Evolutionary conservation across 2,888 invertebrate species (phyloP).

Genomic region (Athripsodes cinereus): DNA sequence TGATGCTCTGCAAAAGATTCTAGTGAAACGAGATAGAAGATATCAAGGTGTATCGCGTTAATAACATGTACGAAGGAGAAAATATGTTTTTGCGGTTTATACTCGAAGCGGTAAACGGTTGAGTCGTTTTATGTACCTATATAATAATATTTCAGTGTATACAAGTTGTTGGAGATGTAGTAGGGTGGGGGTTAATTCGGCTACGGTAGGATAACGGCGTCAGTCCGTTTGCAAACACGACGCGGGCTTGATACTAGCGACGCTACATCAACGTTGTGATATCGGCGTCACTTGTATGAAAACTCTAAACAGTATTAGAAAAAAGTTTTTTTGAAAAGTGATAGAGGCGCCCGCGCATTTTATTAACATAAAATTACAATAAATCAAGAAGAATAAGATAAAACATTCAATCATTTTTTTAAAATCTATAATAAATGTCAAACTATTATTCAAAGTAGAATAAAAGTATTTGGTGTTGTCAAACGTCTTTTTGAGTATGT

Average conservation of each 20-base stretch:
- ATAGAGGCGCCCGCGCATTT: too few species aligned
- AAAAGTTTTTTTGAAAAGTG: too few species aligned
- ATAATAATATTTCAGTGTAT: neutral
- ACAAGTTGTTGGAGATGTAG: neutral
- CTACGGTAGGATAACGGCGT: conserved; percentile 17
- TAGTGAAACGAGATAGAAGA: neutral
- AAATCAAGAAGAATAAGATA: too few species aligned
- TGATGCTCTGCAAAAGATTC: neutral
- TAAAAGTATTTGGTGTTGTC: too few species aligned
- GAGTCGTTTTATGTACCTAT: neutral
- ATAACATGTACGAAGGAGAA: conserved; percentile 15
- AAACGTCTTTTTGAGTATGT: too few species aligned
- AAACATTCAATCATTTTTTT: too few species aligned
- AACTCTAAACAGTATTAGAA: too few species aligned
- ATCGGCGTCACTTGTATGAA: too few species aligned
- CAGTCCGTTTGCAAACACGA: conserved; percentile 26
- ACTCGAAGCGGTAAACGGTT: conserved; percentile 13
- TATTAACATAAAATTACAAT: too few species aligned
- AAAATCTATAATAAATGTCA: too few species aligned
- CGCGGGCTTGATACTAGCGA: conserved; percentile 10
- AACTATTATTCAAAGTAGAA: too few species aligned
- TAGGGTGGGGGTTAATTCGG: conserved; percentile 17
- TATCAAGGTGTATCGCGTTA: conserved; percentile 6
- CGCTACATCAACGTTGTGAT: neutral
- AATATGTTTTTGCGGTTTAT: conserved; percentile 17